Base-by-base conservation (phyloP, 2,888 invertebrate species). In the Maniola hyperantus region DNA sequence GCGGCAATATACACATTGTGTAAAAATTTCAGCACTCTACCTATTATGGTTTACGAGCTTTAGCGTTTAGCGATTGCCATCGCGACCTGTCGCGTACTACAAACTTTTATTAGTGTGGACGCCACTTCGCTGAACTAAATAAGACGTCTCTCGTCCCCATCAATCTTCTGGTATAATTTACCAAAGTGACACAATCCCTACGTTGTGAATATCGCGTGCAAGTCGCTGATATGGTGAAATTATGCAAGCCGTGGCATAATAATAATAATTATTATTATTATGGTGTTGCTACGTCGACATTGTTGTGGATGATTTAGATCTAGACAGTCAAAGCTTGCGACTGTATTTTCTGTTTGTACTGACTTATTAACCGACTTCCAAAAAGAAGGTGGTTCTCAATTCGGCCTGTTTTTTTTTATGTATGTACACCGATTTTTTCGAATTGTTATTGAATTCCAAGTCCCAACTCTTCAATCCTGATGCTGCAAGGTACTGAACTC, bases 181-280 rank as follows among this genome's bases (percentile, higher is more conserved):
- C 53, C 63, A 69, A 67, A 68, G 66, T 68, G 67, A 65, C 65
- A 67, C 70, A 58, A 42, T 58, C 60, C 65, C 46, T 42, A 65
- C 58, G 55, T 33, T 44, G 57, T 39, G 53, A 50, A 66, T 63
- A 50, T 64, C 64, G 62, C 69, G 65, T 70, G 70, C 64, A 63
- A 58, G 62, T 65, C 36, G 69, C 71, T 61, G 72, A 72, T 71
- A 73, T 71, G 67, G 58, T 64, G 62, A 53, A 72, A 72, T 72
- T 71, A 66, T 71, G 66, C 68, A 62, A 48, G 20, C 39, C 26
- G 34, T 64, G 26, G 46, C 46, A 33, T 34, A 59, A 59, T 48
- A 48, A 33, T 34, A 59, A 59, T 48, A 48, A 60, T 64, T 20
- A 51, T 48, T 64, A 67, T 26, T 26, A 26, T 61, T 62, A 68